A percentile compares a stretch with the other conserved stretches of the same genome.
Conservation (phyloP, 2,888 invertebrate species). For the Chloroclystis v-ata region DNA sequence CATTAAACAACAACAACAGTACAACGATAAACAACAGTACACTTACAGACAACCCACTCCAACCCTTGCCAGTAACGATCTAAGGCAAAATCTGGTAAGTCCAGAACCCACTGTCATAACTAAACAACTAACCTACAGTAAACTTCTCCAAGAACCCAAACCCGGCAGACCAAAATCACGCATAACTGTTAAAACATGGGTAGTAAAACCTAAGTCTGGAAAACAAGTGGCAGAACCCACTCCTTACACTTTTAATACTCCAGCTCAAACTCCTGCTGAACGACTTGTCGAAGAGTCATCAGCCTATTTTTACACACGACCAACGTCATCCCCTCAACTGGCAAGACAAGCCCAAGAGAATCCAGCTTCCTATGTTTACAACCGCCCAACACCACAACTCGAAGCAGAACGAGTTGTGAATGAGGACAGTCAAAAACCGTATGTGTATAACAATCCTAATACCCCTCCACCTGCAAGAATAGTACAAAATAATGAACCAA, state of each 20-base stretch:
- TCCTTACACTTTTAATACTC: constrained; percentile 49
- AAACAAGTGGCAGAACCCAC: constrained; percentile 50
- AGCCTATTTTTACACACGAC: constrained; percentile 48
- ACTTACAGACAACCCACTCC: constrained; percentile 41
- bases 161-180: constrained; percentile 57
- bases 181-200: constrained; percentile 69
- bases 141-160: constrained; percentile 53
- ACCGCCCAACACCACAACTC: constrained; percentile 26
- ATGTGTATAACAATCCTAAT: constrained; percentile 38
- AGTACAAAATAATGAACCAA: constrained; percentile 13
- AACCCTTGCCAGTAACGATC: constrained; percentile 43
- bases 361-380: constrained; percentile 41
- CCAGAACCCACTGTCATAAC: constrained; percentile 53
- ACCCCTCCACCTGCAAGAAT: constrained; percentile 24
- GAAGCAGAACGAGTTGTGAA: constrained; percentile 25
- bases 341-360: constrained; percentile 33
- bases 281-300: constrained; percentile 40
- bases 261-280: constrained; percentile 41
- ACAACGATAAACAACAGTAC: constrained; percentile 44
- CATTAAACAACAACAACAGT: constrained; percentile 50
- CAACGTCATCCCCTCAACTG: constrained; percentile 36
- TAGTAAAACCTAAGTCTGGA: constrained; percentile 62
- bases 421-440: constrained; percentile 25
- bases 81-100: constrained; percentile 68
- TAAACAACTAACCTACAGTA: constrained; percentile 60